Conservation (phyloP, 2,888 invertebrate species). For the Xiphydria camelus region DNA sequence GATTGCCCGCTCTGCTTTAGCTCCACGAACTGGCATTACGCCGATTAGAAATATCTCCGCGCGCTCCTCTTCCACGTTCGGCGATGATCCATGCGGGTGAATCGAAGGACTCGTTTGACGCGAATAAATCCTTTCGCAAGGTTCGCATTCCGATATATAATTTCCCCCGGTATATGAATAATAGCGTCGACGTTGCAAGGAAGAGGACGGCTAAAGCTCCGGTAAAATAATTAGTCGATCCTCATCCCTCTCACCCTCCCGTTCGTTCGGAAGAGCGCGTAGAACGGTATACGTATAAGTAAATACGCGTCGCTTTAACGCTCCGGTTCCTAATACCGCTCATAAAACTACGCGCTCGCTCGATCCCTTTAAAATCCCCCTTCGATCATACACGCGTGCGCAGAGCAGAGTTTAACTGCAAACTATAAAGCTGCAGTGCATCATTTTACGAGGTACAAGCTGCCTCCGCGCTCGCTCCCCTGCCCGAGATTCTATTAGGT, state of each 20-base stretch:
- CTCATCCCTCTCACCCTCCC: too few species aligned
- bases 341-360: conserved; percentile 35
- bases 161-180: too few species aligned
- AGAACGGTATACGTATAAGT: too few species aligned
- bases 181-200: too few species aligned
- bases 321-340: conserved; percentile 40
- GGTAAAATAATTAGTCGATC: too few species aligned
- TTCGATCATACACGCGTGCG: conserved; percentile 36
- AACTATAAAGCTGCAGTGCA: conserved; percentile 22
- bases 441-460: conserved; percentile 43
- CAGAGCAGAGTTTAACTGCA: conserved; percentile 3
- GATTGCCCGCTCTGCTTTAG: conserved; percentile 50
- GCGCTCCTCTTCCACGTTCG: background rate
- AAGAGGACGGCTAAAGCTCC: too few species aligned
- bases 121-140: too few species aligned
- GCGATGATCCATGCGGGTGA: conserved; percentile 40
- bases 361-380: conserved; percentile 52
- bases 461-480: conserved; percentile 23
- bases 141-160: too few species aligned
- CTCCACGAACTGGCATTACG: conserved; percentile 48
- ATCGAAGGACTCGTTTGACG: too few species aligned
- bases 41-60: conserved; percentile 10
- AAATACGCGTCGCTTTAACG: conserved; percentile 33
- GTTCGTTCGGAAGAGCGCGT: background rate
- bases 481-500: conserved; percentile 39